Conservation (phyloP, 2,797 vertebrate genomes). For the Chrosomus eos region DNA sequence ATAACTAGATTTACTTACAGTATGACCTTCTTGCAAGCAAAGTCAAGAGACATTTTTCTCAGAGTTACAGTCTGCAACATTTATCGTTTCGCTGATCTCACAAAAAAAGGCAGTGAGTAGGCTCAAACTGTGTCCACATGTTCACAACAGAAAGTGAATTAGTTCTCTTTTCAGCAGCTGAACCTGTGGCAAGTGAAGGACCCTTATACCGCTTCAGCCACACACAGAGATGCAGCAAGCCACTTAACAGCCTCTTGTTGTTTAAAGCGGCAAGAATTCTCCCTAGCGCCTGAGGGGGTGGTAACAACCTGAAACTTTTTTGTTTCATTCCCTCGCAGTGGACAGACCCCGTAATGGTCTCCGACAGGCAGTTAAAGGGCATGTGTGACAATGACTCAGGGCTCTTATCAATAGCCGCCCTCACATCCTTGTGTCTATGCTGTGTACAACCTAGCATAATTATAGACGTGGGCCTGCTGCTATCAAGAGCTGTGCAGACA, state of each 20-base stretch:
- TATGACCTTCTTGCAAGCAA: slow-evolving; percentile 12
- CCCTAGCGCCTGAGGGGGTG: not conserved
- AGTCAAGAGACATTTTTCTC: slow-evolving; percentile 33
- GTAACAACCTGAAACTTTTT: slow-evolving; percentile 30
- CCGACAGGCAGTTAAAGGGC: slow-evolving; percentile 24
- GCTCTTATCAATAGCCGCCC: slow-evolving; percentile 19
- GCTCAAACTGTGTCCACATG: not conserved
- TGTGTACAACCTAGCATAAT: slow-evolving; percentile 42
- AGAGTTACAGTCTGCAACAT: slow-evolving; percentile 13
- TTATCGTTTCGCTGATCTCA: not conserved
- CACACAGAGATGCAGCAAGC: not conserved
- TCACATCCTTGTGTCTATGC: slow-evolving; percentile 25
- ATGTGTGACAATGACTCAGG: slow-evolving; percentile 24
- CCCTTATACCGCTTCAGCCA: not conserved
- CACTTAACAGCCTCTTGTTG: not conserved
- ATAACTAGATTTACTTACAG: not conserved
- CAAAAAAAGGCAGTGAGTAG: not conserved
- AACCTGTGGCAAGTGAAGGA: not conserved
- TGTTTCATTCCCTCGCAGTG: not conserved
- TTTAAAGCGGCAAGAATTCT: slow-evolving; percentile 16
- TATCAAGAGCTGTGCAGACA: slow-evolving; percentile 39
- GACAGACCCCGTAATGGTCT: slow-evolving; percentile 10
- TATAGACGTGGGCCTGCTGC: slow-evolving; percentile 41
- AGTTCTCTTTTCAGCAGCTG: slow-evolving; percentile 15
- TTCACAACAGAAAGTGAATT: not conserved